Base-by-base conservation (phyloP, 2,113 vertebrate species). In the Sylvia atricapilla region DNA sequence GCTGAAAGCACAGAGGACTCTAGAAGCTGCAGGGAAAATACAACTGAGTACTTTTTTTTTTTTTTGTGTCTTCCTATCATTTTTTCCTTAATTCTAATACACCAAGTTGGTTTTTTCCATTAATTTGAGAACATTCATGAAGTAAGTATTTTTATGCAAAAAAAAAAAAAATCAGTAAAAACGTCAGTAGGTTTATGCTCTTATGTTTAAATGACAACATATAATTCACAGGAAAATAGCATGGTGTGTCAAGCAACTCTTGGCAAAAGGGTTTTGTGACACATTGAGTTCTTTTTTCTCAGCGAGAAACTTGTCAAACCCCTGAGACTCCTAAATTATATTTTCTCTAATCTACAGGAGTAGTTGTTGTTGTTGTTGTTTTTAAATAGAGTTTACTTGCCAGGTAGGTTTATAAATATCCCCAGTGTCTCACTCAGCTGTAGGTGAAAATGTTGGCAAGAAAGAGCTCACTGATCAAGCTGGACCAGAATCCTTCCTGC, bases 81-180 rank as follows among this genome's bases (percentile, higher is more conserved):
- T 73, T 53, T 62, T 49, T 25, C 7, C 18, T 24, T 95, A 19
- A 79, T 81, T 55, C 60, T 41, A 37, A 43, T 25, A 41, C 22
- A 52, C 3, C 4, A 91, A 95, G 85, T 97, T 95, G 97, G 95
- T 97, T 96, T 97, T 96, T 93, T 37, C 37, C 87, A 94, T 97
- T 97, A 96, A 96, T 97, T 96, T 94, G 74, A 80, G 80, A 87
- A 67, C 81, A 90, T 95, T 97, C 96, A 97, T 95, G 81, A 94
- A 95, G 72, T 52, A 88, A 94, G 70, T 91, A 90, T 94, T 94
- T 67, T 41, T 91, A 87, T 13, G 7, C 39, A 96, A 49, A 74
- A 97, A 49, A 49, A 96, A 49, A 74, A 97, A 49, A 49, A 49
- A 49, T 24, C 47, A 49, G 47, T 24, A 49, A 49, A 49, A 49